These are phyloP conservation scores for Sympetrum striolatum DNA, from an alignment of 2,888 invertebrate species.

Conservation along the genomic window DNA sequence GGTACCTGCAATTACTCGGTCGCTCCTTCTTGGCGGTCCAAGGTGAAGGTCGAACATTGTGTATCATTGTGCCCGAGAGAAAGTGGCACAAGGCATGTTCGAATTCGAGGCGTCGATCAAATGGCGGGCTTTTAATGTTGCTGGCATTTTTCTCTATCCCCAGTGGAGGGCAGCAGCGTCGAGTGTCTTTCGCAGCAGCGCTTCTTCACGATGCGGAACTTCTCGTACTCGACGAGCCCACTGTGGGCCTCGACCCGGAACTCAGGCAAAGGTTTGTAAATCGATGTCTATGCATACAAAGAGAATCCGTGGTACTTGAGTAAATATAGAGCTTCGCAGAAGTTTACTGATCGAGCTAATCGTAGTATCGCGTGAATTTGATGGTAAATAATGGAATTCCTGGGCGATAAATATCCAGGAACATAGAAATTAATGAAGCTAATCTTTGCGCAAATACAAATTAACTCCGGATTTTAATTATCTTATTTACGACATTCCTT, in stretches of 20 bases:
- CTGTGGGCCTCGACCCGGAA: slow-evolving; percentile 92
- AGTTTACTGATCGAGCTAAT: neutral
- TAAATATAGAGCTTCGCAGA: neutral
- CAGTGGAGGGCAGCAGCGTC: slow-evolving; percentile 89
- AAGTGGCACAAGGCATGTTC: neutral
- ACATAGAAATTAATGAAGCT: no score
- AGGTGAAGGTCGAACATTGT: slow-evolving; percentile 29
- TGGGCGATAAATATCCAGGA: no score
- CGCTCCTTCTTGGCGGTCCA: neutral
- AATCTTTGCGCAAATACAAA: no score
- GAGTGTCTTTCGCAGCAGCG: slow-evolving; percentile 88
- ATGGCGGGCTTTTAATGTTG: neutral
- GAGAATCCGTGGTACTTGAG: no score
- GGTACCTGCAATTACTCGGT: neutral
- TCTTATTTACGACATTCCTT: no score
- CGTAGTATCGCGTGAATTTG: neutral
- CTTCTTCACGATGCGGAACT: slow-evolving; percentile 88
- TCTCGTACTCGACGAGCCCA: slow-evolving; percentile 90
- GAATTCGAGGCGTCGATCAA: neutral
- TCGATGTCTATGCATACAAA: neutral
- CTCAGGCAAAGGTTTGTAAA: slow-evolving; percentile 76
- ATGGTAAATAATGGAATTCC: no score
- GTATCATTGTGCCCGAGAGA: slow-evolving; percentile 29
- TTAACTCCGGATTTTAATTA: no score
- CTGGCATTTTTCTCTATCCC: slow-evolving; percentile 45